These are phyloP conservation scores for Trissolcus japonicus DNA, from an alignment of 2,888 invertebrate genomes.

Conservation along the genomic window DNA sequence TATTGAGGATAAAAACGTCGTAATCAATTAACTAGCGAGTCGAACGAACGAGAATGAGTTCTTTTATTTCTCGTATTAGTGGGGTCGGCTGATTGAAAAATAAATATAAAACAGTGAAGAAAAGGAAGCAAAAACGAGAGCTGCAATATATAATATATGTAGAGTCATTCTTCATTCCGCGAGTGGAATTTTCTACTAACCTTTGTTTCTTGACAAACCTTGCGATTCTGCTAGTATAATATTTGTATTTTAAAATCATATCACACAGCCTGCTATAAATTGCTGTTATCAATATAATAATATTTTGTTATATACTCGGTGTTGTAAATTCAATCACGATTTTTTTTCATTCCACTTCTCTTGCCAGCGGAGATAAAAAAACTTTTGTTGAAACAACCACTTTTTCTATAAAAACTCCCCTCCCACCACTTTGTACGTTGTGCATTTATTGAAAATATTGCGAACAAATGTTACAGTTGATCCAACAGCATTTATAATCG, in stretches of 20 bases:
- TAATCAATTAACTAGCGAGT: background rate
- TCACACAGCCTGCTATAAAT: slow-evolving; percentile 47
- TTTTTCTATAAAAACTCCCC: slow-evolving; percentile 28
- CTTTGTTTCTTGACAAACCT: slow-evolving; percentile 54
- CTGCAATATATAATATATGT: background rate
- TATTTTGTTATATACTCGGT: slow-evolving; percentile 48
- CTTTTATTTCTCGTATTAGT: too few relatives aligned
- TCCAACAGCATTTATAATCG: slow-evolving; percentile 27
- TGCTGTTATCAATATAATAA: slow-evolving; percentile 57
- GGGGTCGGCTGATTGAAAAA: slow-evolving; percentile 3
- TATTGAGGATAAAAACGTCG: background rate
- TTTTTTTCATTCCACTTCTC: slow-evolving; percentile 9
- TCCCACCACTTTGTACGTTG: background rate
- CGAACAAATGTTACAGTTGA: slow-evolving; percentile 28
- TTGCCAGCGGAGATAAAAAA: slow-evolving; percentile 26
- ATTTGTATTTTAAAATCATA: slow-evolving; percentile 56
- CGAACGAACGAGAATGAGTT: too few relatives aligned
- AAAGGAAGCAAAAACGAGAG: background rate
- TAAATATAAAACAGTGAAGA: background rate
- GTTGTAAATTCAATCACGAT: slow-evolving; percentile 48
- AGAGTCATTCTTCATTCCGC: slow-evolving; percentile 25
- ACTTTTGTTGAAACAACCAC: too few relatives aligned
- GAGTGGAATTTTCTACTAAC: slow-evolving; percentile 57
- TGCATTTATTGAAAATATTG: slow-evolving; percentile 31
- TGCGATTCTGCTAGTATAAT: slow-evolving; percentile 53